These are phyloP conservation scores for Tinea trinotella DNA, from an alignment of 2,888 invertebrate species.

Conservation along the genomic window DNA sequence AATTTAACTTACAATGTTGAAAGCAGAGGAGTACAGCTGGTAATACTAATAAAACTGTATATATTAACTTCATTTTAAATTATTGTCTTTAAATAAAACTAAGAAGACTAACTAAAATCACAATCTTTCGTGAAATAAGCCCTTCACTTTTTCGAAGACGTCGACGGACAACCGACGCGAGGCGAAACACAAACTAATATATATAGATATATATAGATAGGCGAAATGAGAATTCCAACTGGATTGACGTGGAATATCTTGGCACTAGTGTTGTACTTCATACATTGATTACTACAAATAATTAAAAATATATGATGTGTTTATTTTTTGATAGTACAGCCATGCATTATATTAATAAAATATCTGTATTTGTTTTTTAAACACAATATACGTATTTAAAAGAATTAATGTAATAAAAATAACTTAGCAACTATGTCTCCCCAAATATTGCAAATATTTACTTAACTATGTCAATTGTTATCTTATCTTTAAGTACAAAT, in stretches of 20 bases:
- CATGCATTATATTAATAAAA: too few relatives aligned
- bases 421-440: not conserved
- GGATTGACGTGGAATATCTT: conserved; percentile 69
- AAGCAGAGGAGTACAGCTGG: conserved; percentile 81
- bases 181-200: too few relatives aligned
- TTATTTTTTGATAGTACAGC: too few relatives aligned
- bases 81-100: conserved; percentile 22
- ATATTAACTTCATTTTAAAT: conserved; percentile 76
- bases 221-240: conserved; percentile 69
- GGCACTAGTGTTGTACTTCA: conserved; percentile 44
- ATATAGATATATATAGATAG: too few relatives aligned
- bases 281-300: not conserved
- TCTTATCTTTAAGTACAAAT: conserved; percentile 7
- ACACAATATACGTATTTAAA: too few relatives aligned
- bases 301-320: too few relatives aligned
- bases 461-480: not conserved
- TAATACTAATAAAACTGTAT: conserved; percentile 76
- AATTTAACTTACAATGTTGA: conserved; percentile 77
- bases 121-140: conserved; percentile 28
- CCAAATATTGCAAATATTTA: not conserved
- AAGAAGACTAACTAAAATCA: not conserved
- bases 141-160: conserved; percentile 42
- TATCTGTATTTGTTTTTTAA: too few relatives aligned
- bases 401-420: too few relatives aligned
- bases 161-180: conserved; percentile 33